Conservation (phyloP, 2,113 vertebrate species). For the Calypte anna region DNA sequence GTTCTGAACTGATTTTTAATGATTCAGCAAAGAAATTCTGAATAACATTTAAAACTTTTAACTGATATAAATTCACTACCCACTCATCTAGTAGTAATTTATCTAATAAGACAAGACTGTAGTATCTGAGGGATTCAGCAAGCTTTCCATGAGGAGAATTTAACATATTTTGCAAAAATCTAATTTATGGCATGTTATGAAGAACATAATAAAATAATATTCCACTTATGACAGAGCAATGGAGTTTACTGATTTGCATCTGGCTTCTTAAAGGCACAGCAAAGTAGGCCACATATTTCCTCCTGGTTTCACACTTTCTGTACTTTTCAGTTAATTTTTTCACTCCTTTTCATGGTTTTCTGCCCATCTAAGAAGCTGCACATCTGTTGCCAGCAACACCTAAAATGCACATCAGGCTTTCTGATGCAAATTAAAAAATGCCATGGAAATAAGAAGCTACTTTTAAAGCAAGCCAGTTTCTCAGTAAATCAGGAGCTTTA, state of each 20-base stretch:
- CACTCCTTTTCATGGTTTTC: neutral
- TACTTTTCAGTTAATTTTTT: neutral
- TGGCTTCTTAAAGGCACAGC: neutral
- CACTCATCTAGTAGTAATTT: neutral
- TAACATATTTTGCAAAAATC: neutral
- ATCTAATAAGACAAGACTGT: neutral
- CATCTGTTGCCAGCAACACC: constrained; percentile 73
- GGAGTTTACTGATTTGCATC: neutral
- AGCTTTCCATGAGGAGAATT: neutral
- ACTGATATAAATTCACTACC: neutral
- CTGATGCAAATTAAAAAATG: constrained; percentile 65
- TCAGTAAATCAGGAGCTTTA: constrained; percentile 79
- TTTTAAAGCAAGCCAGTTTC: constrained; percentile 77
- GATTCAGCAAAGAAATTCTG: neutral
- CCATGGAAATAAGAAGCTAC: constrained; percentile 65
- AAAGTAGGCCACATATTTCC: neutral
- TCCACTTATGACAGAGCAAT: neutral
- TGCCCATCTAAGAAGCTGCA: constrained; percentile 41
- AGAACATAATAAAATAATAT: neutral
- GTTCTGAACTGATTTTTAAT: neutral
- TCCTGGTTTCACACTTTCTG: neutral
- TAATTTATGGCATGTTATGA: neutral
- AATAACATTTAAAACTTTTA: neutral
- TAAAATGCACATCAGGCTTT: constrained; percentile 70
- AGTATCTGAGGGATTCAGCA: neutral